These are phyloP conservation scores for Periophthalmus magnuspinnatus DNA, from an alignment of 2,797 vertebrate species.

Conservation along the genomic window DNA sequence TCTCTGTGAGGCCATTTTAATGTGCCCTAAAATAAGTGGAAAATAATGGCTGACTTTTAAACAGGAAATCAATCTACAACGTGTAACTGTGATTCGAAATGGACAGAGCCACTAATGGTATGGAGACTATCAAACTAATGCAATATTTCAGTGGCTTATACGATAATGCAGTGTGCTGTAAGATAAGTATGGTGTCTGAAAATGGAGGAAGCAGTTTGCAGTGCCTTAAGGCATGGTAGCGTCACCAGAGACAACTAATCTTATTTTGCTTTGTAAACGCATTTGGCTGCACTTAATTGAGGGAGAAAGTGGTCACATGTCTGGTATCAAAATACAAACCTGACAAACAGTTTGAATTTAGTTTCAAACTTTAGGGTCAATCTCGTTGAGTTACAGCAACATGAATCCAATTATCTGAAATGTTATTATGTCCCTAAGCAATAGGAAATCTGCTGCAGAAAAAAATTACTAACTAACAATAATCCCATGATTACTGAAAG, in stretches of 20 bases:
- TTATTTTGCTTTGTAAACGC: slow-evolving; percentile 61
- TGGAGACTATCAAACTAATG: slow-evolving; percentile 42
- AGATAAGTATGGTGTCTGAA: not conserved
- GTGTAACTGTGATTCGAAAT: slow-evolving; percentile 38
- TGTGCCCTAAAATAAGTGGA: slow-evolving; percentile 40
- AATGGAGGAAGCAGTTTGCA: slow-evolving; percentile 8
- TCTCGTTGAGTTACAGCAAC: slow-evolving; percentile 46
- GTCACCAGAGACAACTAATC: slow-evolving; percentile 52
- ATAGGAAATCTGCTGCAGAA: not conserved
- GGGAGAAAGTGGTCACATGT: slow-evolving; percentile 32
- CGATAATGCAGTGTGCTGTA: slow-evolving; percentile 20
- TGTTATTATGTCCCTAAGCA: slow-evolving; percentile 11
- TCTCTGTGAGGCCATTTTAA: slow-evolving; percentile 43
- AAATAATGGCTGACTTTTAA: slow-evolving; percentile 44
- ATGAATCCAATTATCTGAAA: slow-evolving; percentile 49
- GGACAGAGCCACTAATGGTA: slow-evolving; percentile 36
- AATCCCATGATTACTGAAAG: not conserved
- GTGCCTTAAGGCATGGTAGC: slow-evolving; percentile 37
- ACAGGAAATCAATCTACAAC: slow-evolving; percentile 55
- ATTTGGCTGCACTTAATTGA: slow-evolving; percentile 56
- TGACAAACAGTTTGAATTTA: slow-evolving; percentile 33
- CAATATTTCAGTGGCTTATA: slow-evolving; percentile 33
- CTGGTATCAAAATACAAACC: slow-evolving; percentile 58
- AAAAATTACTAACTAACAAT: too few relatives aligned
- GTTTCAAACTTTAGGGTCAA: slow-evolving; percentile 40